Evolutionary conservation across 1,140 invertebrate species (phyloP).

Genomic region (Chymomyza costata): DNA sequence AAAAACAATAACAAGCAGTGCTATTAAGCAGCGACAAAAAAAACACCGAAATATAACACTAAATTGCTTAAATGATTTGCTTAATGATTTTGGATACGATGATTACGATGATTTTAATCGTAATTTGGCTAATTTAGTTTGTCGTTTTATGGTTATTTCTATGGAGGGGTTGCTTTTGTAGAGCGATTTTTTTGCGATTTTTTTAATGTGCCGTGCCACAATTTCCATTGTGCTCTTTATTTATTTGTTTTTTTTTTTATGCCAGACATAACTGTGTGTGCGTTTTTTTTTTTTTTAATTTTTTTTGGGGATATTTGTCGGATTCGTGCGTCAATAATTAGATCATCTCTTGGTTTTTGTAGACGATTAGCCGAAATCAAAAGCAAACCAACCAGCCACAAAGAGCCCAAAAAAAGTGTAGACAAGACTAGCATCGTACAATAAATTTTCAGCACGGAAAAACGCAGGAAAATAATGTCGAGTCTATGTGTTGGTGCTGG

Average conservation of each 20-base stretch:
- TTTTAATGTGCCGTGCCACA: constrained; percentile 39
- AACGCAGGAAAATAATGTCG: too few species aligned
- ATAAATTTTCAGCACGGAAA: too few species aligned
- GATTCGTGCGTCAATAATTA: constrained; percentile 72
- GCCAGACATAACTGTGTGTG: background rate
- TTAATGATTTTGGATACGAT: constrained; percentile 64
- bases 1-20: constrained; percentile 21
- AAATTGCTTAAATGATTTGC: constrained; percentile 64
- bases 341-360: constrained; percentile 63
- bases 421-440: constrained; percentile 2
- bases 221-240: constrained; percentile 34
- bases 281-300: constrained; percentile 9
- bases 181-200: constrained; percentile 24
- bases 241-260: constrained; percentile 4
- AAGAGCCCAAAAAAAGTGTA: constrained; percentile 33
- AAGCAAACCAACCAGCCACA: constrained; percentile 25
- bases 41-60: constrained; percentile 21
- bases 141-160: constrained; percentile 21
- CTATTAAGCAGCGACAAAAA: constrained; percentile 40
- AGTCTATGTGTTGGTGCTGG: too few species aligned
- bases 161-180: constrained; percentile 17
- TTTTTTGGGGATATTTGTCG: constrained; percentile 18
- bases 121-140: constrained; percentile 50
- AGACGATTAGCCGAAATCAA: constrained; percentile 67
- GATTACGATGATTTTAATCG: too few species aligned